Percentiles rank a stretch among this genome's conserved stretches.
phyloP scores from a whole-genome alignment of 2,888 invertebrate genomes.

The Quadriops clusia region DNA sequence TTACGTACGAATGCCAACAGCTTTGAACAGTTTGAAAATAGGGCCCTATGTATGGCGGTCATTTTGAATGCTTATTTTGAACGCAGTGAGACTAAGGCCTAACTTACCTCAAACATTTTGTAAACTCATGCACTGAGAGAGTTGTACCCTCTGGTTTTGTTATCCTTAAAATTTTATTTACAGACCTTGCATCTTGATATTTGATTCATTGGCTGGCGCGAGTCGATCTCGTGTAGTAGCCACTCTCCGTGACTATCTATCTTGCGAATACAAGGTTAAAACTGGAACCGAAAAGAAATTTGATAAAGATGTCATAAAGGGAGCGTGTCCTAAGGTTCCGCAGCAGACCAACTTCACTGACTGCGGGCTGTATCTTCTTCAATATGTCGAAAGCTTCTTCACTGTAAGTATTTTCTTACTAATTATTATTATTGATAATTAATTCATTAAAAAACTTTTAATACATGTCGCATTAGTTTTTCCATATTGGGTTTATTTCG shows the following conservation, averaged over 20 bases:
- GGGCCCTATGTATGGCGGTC: too few species aligned
- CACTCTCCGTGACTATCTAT: constrained; percentile 82
- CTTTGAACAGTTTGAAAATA: too few species aligned
- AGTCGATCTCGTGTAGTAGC: constrained; percentile 75
- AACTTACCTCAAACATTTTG: background rate
- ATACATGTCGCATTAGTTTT: too few species aligned
- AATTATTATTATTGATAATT: too few species aligned
- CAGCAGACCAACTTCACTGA: constrained; percentile 96
- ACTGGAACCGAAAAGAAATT: constrained; percentile 51
- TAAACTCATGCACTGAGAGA: too few species aligned
- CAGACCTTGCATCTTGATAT: constrained; percentile 88
- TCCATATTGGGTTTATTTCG: constrained; percentile 1
- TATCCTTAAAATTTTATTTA: constrained; percentile 8
- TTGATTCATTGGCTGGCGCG: constrained; percentile 83
- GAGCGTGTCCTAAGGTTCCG: constrained; percentile 83
- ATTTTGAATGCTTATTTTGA: too few species aligned
- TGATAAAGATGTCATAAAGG: constrained; percentile 74
- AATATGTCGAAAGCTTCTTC: constrained; percentile 95
- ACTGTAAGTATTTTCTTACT: constrained; percentile 42
- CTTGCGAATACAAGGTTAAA: constrained; percentile 73
- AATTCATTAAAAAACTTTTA: too few species aligned
- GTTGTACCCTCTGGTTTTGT: background rate
- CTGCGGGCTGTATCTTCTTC: constrained; percentile 89
- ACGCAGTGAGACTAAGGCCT: background rate
- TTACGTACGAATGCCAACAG: too few species aligned